Conservation (phyloP, 2,888 invertebrate species). For the Amorpha juglandis region DNA sequence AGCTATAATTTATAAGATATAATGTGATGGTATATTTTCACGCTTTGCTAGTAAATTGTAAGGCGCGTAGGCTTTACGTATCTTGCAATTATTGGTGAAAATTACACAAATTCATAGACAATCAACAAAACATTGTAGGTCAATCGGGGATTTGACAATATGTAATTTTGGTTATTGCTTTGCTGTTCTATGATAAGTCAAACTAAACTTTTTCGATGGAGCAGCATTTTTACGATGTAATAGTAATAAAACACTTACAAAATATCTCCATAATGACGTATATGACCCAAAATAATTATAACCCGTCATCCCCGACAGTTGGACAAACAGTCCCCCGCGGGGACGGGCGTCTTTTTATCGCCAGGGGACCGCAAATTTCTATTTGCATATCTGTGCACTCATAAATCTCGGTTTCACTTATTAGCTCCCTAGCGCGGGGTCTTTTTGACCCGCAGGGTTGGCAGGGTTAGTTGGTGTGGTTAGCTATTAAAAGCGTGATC, state of each 20-base stretch:
- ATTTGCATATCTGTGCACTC: slow-evolving; percentile 83
- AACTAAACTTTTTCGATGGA: no score
- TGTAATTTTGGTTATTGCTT: background rate
- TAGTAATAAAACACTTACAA: slow-evolving; percentile 20
- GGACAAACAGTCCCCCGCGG: slow-evolving; percentile 73
- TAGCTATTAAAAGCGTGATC: slow-evolving; percentile 29
- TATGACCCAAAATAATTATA: slow-evolving; percentile 73
- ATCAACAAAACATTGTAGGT: background rate
- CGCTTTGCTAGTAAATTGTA: background rate
- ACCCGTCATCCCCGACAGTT: slow-evolving; percentile 72
- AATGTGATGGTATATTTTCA: background rate
- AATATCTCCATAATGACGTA: slow-evolving; percentile 22
- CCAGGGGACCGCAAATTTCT: slow-evolving; percentile 81
- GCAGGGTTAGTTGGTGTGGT: slow-evolving; percentile 50
- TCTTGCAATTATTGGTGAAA: background rate
- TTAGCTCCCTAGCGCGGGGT: slow-evolving; percentile 72
- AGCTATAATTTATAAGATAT: background rate
- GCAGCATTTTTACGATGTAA: no score
- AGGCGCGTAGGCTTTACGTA: background rate
- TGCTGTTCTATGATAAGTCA: background rate
- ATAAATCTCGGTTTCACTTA: slow-evolving; percentile 84
- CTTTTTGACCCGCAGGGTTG: slow-evolving; percentile 47
- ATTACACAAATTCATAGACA: background rate
- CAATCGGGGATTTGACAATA: background rate
- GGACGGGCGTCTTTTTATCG: slow-evolving; percentile 79